Evolutionary conservation across 2,888 invertebrate genomes (phyloP), one percentile per base, ranked within the genome.

Genomic region (Furcula furcula): DNA sequence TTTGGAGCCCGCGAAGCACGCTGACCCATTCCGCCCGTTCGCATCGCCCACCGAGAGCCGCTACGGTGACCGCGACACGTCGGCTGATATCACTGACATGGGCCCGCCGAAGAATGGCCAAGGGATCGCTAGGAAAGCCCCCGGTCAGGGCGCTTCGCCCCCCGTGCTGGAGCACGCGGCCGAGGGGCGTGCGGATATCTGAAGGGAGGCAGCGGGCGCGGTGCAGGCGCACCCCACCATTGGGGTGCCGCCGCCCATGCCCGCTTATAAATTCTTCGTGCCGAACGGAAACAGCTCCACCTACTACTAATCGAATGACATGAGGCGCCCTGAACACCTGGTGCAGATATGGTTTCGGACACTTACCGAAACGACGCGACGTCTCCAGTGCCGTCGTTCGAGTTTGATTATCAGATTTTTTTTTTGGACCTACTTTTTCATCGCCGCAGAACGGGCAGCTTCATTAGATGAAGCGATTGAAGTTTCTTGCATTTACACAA

Each of bases 31-130:
- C 90, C 90, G 83, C 82, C 93, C 65, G 65, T 92, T 72, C 85
- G 90, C 91, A 7, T 91, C 91, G 12, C 90, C 91, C 2, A 85
- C 89, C 21, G 88, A 89, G 42, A 83, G 89, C 79, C 89, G 94
- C 89, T 91, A 92, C 90, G 82, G 92, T 86, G 82, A 94, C 88
- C 91, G 93, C 74, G 91, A 93, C 71, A 69, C 91, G 22, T 55
- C 69, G 21, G 49, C 78, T 1, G 82, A 83, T 21, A 69, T 78
- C 4, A 79, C 76, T 13, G 85, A 85, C 11, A 87, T 86, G 85
- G 85, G 86, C 19, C 81, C 82, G 21, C 84, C 89, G 9, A 82
- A 83, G 62, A 56, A 86, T 75, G 2, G 85, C 75, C 43, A 65
- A 69, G 29, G 57, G 58, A 36, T 69, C 68, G 29, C 76, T 68